Evolutionary conservation across 2,113 vertebrate species (phyloP).

Genomic region (Platycercus adscitus): DNA sequence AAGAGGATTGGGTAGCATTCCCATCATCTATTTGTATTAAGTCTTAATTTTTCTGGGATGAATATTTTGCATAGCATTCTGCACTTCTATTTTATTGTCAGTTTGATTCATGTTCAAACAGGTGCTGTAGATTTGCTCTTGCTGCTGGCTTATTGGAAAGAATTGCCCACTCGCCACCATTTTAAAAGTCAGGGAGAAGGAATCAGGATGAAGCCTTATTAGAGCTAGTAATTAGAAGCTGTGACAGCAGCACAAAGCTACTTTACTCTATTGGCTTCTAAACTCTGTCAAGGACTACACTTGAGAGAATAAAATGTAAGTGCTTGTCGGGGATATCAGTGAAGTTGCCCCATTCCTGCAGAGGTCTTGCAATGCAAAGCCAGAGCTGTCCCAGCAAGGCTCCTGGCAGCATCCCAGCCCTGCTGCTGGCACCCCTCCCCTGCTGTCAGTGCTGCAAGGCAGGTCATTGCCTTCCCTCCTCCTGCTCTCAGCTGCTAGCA

Average conservation of each 20-base stretch:
- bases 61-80: not conserved
- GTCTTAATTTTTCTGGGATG: not conserved
- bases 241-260: slow-evolving; percentile 31
- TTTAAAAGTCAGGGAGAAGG: slow-evolving; percentile 18
- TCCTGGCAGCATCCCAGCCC: slow-evolving; percentile 32
- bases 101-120: not conserved
- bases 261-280: not conserved
- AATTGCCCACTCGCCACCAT: not conserved
- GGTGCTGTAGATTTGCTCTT: not conserved
- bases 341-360: not conserved
- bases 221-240: slow-evolving; percentile 39
- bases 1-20: not conserved
- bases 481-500: not conserved
- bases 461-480: slow-evolving; percentile 31
- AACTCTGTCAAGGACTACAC: not conserved
- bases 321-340: not conserved
- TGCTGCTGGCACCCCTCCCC: slow-evolving; percentile 2
- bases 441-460: slow-evolving; percentile 24
- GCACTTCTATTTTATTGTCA: not conserved
- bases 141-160: not conserved
- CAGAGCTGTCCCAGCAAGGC: not conserved
- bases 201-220: slow-evolving; percentile 22
- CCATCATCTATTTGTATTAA: not conserved
- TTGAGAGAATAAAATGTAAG: slow-evolving; percentile 12
- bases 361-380: not conserved